phyloP scores from a whole-genome alignment of 2,797 vertebrate species.

The Amazonetta brasiliensis region DNA sequence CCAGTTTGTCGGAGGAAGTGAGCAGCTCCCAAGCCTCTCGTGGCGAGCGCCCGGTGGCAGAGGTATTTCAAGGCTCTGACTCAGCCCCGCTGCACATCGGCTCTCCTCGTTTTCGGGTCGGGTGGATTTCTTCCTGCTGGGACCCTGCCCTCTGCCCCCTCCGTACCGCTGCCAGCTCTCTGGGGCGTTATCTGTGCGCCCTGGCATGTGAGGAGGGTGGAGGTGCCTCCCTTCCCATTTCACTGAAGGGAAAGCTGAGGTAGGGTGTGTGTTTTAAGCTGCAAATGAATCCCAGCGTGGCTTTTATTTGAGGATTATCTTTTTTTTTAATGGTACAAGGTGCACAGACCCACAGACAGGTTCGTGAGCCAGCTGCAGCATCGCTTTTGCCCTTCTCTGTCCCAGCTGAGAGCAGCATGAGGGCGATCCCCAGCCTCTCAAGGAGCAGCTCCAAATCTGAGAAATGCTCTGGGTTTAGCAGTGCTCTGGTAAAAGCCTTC shows the following conservation, averaged over 20 bases:
- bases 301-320: accelerated
- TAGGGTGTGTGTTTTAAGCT: background rate
- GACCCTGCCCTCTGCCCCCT: background rate
- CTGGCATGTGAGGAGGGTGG: background rate
- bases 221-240: background rate
- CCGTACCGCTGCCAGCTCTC: background rate
- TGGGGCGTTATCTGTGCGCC: accelerated
- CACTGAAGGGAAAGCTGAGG: background rate
- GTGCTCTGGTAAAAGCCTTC: background rate
- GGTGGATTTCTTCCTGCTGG: accelerated
- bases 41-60: background rate
- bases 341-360: background rate
- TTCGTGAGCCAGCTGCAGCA: accelerated
- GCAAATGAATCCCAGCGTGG: background rate
- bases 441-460: background rate
- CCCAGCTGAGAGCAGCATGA: background rate
- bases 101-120: background rate
- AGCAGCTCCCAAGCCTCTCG: background rate
- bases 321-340: background rate
- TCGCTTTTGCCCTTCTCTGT: background rate
- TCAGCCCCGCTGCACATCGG: background rate
- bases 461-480: background rate
- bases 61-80: background rate
- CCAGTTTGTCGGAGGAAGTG: background rate
- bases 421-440: background rate